Percentiles rank a stretch among this genome's conserved stretches.
Evolutionary conservation across 2,797 vertebrate genomes (phyloP).

Genomic region (Epinephelus coioides): DNA sequence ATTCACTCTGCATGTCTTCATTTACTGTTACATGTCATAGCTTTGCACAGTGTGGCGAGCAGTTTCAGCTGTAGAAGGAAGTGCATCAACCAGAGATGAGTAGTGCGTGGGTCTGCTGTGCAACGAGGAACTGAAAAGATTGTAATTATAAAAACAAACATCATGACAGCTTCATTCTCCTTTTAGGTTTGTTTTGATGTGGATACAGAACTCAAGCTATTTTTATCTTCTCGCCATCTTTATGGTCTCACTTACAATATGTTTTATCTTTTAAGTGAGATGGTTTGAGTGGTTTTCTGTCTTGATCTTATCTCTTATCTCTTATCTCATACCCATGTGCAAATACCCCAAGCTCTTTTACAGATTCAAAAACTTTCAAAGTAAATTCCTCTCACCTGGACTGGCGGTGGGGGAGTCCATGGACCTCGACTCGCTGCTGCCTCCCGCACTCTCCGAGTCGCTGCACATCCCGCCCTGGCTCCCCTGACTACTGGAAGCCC

Average conservation of each 20-base stretch:
- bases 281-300: neutral
- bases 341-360: neutral
- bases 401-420: conserved; percentile 98
- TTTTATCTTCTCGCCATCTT: neutral
- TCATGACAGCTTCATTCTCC: neutral
- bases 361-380: neutral
- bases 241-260: neutral
- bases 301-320: neutral
- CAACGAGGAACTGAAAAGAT: conserved; percentile 35
- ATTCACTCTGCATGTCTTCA: neutral
- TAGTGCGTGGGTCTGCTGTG: neutral
- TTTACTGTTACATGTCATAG: conserved; percentile 8
- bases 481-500: conserved; percentile 92
- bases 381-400: conserved; percentile 89
- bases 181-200: neutral
- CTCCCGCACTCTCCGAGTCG: conserved; percentile 97
- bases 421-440: conserved; percentile 97
- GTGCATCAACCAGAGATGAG: conserved; percentile 9
- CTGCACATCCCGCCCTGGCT: conserved; percentile 95
- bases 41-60: neutral
- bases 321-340: no score
- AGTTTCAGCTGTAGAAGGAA: conserved; percentile 48
- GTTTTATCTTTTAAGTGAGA: neutral
- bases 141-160: neutral
- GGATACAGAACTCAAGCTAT: neutral